Percentiles rank a stretch among this genome's conserved stretches.
Conservation (phyloP, 2,888 invertebrate species). For the Ligdia adustata region DNA sequence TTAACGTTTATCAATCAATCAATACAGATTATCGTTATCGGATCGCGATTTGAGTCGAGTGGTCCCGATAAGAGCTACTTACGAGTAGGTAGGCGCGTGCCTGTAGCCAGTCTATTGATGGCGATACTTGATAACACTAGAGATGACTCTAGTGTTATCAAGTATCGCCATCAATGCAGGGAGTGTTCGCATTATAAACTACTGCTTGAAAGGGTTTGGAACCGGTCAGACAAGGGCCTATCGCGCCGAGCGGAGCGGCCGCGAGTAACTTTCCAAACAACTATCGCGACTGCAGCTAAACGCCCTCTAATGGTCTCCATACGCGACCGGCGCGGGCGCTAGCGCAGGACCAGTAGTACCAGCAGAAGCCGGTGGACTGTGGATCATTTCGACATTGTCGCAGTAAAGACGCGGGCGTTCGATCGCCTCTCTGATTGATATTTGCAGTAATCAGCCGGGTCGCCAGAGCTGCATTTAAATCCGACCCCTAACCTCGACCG, state of each 20-base stretch:
- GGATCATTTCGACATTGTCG: constrained; percentile 21
- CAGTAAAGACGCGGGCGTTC: background rate
- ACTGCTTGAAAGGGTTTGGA: background rate
- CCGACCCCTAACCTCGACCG: constrained; percentile 1
- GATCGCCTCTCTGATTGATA: constrained; percentile 11
- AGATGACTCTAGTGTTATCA: too few species aligned
- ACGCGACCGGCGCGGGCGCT: too few species aligned
- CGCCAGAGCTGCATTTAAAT: constrained; percentile 15
- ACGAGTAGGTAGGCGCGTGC: background rate
- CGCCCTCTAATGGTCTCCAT: background rate
- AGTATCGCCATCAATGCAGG: background rate
- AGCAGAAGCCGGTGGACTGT: too few species aligned
- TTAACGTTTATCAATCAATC: constrained; percentile 12
- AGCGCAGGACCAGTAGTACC: too few species aligned
- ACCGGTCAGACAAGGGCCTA: too few species aligned
- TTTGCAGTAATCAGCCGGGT: constrained; percentile 7
- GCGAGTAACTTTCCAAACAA: constrained; percentile 29
- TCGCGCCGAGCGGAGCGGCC: background rate
- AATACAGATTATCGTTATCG: constrained; percentile 23
- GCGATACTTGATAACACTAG: too few species aligned
- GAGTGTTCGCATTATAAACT: constrained; percentile 15
- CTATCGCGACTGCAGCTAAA: constrained; percentile 23
- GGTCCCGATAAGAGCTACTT: constrained; percentile 2
- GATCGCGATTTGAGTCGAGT: constrained; percentile 22
- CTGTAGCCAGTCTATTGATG: too few species aligned